These are phyloP conservation scores for Corythornis vintsioides DNA, from an alignment of 2,113 vertebrate genomes.

Conservation along the genomic window DNA sequence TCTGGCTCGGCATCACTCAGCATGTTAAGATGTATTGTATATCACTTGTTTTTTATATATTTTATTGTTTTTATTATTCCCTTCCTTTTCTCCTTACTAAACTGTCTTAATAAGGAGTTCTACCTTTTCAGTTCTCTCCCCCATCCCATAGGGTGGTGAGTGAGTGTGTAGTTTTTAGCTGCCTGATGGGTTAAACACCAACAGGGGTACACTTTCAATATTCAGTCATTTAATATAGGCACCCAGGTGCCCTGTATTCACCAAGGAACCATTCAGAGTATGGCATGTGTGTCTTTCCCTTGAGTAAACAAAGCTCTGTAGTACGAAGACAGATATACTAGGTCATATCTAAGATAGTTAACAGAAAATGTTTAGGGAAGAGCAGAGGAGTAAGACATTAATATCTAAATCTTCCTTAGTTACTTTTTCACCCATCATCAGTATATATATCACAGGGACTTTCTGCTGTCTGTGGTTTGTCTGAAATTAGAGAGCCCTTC, in stretches of 20 bases:
- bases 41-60: not conserved
- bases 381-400: not conserved
- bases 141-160: not conserved
- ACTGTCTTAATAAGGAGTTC: not conserved
- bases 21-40: not conserved
- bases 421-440: not conserved
- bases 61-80: not conserved
- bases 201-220: not conserved
- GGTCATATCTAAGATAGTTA: not conserved
- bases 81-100: not conserved
- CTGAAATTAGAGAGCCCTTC: not conserved
- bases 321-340: not conserved
- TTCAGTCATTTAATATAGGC: not conserved
- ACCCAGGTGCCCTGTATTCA: not conserved
- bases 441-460: accelerated
- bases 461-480: not conserved
- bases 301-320: not conserved
- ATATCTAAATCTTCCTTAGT: not conserved
- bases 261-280: not conserved
- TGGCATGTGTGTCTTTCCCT: not conserved
- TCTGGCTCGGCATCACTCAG: not conserved
- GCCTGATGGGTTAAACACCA: not conserved
- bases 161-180: not conserved
- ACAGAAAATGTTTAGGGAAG: not conserved
- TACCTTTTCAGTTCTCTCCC: not conserved